phyloP scores from a whole-genome alignment of 1,140 invertebrate genomes.

The Alviniconcha marisindica region DNA sequence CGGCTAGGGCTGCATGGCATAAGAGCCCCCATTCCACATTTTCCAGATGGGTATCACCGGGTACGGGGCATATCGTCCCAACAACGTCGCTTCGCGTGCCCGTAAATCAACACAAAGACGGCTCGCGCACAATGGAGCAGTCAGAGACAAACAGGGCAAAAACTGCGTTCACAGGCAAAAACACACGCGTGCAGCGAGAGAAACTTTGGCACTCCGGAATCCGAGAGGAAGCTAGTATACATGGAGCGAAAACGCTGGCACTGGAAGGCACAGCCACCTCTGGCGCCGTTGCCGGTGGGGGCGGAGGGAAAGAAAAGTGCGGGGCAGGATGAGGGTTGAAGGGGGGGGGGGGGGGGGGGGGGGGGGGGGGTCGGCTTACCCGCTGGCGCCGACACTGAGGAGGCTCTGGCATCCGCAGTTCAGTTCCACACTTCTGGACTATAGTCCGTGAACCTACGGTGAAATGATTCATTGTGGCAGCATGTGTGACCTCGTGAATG shows the following conservation, averaged over 20 bases:
- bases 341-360: neutral
- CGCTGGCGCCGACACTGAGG: neutral
- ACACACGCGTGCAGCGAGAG: too few relatives aligned
- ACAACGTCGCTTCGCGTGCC: neutral
- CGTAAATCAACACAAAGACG: too few relatives aligned
- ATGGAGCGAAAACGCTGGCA: too few relatives aligned
- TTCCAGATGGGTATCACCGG: slow-evolving; percentile 22
- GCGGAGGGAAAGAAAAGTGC: neutral
- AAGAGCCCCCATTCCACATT: neutral
- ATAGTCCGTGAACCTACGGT: too few relatives aligned
- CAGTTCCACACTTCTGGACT: neutral
- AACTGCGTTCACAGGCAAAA: too few relatives aligned
- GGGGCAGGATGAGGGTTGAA: neutral
- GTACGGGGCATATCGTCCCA: neutral
- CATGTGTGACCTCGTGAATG: too few relatives aligned
- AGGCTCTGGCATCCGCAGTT: neutral
- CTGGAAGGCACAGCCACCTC: too few relatives aligned
- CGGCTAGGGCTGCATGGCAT: neutral
- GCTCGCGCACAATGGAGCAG: too few relatives aligned
- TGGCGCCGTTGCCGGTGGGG: neutral
- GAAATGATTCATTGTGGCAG: too few relatives aligned
- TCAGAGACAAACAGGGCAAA: too few relatives aligned
- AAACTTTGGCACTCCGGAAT: too few relatives aligned
- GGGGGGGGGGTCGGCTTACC: neutral
- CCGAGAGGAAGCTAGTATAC: too few relatives aligned